Conservation (phyloP, 2,888 invertebrate species). For the Nephrotoma flavescens region DNA sequence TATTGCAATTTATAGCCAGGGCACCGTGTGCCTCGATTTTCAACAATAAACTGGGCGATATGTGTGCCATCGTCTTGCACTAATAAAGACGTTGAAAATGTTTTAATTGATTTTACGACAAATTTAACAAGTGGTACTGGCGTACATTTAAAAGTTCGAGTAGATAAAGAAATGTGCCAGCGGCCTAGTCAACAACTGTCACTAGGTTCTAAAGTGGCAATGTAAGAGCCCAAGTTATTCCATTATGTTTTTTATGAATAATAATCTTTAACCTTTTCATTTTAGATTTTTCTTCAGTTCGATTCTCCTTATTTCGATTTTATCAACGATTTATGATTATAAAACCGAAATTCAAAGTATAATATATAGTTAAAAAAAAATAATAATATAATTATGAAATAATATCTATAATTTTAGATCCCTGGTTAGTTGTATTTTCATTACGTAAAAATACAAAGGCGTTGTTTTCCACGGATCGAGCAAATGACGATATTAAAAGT, state of each 20-base stretch:
- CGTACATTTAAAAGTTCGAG: conserved; percentile 38
- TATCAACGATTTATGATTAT: conserved; percentile 29
- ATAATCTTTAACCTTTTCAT: conserved; percentile 6
- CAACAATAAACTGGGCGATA: conserved; percentile 50
- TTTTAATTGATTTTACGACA: conserved; percentile 35
- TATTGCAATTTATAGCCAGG: conserved; percentile 39
- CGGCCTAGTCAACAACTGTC: conserved; percentile 22
- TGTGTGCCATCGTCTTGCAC: conserved; percentile 50
- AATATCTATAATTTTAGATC: conserved; percentile 25
- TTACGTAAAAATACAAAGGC: conserved; percentile 41
- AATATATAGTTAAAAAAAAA: not conserved
- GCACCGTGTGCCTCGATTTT: conserved; percentile 51
- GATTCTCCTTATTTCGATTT: conserved; percentile 18
- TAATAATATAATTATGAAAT: not conserved
- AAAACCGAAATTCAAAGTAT: conserved; percentile 6
- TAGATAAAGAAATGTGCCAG: conserved; percentile 49
- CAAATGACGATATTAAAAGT: conserved; percentile 41
- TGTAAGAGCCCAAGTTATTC: conserved; percentile 25
- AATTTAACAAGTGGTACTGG: conserved; percentile 38
- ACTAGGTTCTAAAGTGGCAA: conserved; percentile 35
- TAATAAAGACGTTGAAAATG: conserved; percentile 40
- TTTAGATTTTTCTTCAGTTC: conserved; percentile 27
- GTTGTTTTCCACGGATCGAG: conserved; percentile 35
- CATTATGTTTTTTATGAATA: not conserved
- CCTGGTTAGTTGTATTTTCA: conserved; percentile 44